Percentiles rank a stretch among this genome's conserved stretches.
phyloP scores from a whole-genome alignment of 2,797 vertebrate genomes.

The Fundulus diaphanus region DNA sequence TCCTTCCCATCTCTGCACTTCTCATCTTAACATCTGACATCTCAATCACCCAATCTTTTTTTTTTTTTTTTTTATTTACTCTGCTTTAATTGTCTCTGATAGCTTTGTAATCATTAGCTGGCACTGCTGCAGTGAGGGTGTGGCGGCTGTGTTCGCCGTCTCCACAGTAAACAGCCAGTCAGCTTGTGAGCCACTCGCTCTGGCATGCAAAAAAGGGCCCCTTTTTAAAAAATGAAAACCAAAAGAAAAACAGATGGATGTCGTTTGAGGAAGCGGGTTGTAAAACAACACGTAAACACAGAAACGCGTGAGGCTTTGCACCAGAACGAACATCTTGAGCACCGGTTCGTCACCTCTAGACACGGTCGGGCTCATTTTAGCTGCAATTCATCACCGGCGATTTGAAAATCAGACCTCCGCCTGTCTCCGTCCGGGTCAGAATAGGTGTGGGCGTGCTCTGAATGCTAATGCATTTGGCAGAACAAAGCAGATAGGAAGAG shows the following conservation, averaged over 20 bases:
- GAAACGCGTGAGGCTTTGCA: not conserved
- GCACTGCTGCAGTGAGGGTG: slow-evolving; percentile 52
- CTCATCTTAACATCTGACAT: not conserved
- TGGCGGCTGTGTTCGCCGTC: slow-evolving; percentile 64
- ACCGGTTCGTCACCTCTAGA: slow-evolving; percentile 22
- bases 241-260: slow-evolving; percentile 71
- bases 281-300: not conserved
- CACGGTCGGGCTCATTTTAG: slow-evolving; percentile 38
- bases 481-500: slow-evolving; percentile 47
- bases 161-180: slow-evolving; percentile 74
- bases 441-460: slow-evolving; percentile 40
- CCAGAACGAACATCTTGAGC: slow-evolving; percentile 26
- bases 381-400: slow-evolving; percentile 54
- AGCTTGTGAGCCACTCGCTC: slow-evolving; percentile 71
- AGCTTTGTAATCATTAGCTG: slow-evolving; percentile 32
- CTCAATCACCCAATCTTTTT: not conserved
- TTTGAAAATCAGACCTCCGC: slow-evolving; percentile 34
- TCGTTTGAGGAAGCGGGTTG: slow-evolving; percentile 51
- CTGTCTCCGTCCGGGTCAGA: slow-evolving; percentile 4
- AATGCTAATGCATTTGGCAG: slow-evolving; percentile 59
- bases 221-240: slow-evolving; percentile 53
- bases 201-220: slow-evolving; percentile 64
- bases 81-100: slow-evolving; percentile 22
- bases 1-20: slow-evolving; percentile 32
- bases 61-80: too few relatives aligned